Evolutionary conservation across 2,888 invertebrate genomes (phyloP).

Genomic region (Leptinotarsa rubiginosa): DNA sequence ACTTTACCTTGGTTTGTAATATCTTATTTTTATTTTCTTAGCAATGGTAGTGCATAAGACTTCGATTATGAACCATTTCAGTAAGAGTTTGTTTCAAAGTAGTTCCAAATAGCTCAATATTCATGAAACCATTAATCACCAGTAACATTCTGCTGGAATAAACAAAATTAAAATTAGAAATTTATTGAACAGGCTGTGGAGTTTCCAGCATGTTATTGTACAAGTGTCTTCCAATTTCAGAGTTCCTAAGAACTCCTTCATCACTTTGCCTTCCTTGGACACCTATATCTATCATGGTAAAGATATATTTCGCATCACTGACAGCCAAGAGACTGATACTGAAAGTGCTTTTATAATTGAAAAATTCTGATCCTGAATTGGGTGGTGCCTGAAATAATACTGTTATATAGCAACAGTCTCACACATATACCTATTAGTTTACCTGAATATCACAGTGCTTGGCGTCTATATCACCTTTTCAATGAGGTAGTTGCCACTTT

Average conservation of each 20-base stretch:
- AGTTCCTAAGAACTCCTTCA: slow-evolving; percentile 52
- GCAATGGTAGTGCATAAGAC: too few relatives aligned
- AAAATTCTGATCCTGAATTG: slow-evolving; percentile 39
- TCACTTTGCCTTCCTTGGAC: slow-evolving; percentile 56
- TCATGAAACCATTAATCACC: too few relatives aligned
- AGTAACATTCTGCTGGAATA: too few relatives aligned
- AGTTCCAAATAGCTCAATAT: too few relatives aligned
- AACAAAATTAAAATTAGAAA: too few relatives aligned
- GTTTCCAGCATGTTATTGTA: slow-evolving; percentile 32
- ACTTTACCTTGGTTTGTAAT: too few relatives aligned
- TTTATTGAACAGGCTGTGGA: slow-evolving; percentile 34
- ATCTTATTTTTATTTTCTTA: too few relatives aligned
- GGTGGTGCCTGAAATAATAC: slow-evolving; percentile 36
- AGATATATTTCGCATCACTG: slow-evolving; percentile 54
- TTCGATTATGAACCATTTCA: too few relatives aligned
- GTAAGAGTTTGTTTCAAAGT: too few relatives aligned
- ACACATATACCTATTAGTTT: background rate
- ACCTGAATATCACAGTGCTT: slow-evolving; percentile 35
- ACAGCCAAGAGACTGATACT: slow-evolving; percentile 36
- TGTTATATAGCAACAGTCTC: background rate
- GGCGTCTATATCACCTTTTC: slow-evolving; percentile 38
- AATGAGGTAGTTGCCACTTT: slow-evolving; percentile 45
- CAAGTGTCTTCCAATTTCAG: slow-evolving; percentile 43
- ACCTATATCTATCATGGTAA: slow-evolving; percentile 56
- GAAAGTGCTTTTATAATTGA: slow-evolving; percentile 31